Conservation (phyloP, 2,888 invertebrate species). For the Stenoptilia bipunctidactyla region DNA sequence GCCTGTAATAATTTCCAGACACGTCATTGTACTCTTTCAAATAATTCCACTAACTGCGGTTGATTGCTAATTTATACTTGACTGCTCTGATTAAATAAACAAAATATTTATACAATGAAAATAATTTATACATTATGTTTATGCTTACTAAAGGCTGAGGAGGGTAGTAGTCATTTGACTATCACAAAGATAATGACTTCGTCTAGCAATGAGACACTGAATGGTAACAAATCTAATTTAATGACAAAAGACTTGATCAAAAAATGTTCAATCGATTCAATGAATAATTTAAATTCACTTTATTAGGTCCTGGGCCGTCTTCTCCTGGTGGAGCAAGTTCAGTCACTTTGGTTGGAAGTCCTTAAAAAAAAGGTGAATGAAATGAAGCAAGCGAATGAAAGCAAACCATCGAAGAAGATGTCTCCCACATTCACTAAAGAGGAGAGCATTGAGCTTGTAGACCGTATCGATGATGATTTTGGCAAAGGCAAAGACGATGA, state of each 20-base stretch:
- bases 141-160: conserved; percentile 56
- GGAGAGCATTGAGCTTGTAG: conserved; percentile 58
- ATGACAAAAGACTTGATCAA: no score
- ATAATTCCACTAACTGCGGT: no score
- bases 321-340: conserved; percentile 82
- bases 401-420: no score
- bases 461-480: conserved; percentile 52
- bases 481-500: conserved; percentile 57
- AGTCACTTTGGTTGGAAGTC: conserved; percentile 77
- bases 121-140: no score
- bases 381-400: conserved; percentile 33
- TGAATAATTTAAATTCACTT: no score
- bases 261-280: no score
- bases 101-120: no score
- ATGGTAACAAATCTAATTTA: conserved; percentile 64
- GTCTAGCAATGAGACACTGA: conserved; percentile 83
- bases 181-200: conserved; percentile 82
- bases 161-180: conserved; percentile 74
- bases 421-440: conserved; percentile 44
- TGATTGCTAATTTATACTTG: no score
- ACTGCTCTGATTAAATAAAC: no score
- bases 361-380: conserved; percentile 29
- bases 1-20: no score
- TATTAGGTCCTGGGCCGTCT: no score
- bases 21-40: no score